Evolutionary conservation across 2,888 invertebrate species (phyloP).

Genomic region (Dynastes maya): DNA sequence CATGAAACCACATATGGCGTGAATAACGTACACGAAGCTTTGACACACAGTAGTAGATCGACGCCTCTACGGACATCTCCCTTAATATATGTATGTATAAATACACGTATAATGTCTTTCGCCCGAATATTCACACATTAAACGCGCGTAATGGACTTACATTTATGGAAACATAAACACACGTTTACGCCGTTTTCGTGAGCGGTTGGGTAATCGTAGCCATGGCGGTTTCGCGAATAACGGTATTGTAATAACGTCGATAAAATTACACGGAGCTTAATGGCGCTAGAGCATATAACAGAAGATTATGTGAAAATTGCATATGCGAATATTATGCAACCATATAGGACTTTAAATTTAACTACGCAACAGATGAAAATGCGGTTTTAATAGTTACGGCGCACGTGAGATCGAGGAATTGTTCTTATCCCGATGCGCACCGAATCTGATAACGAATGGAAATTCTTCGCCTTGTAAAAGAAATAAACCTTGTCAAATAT

Average conservation of each 20-base stretch:
- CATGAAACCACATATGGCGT: not conserved
- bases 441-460: not conserved
- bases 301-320: constrained; percentile 14
- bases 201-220: constrained; percentile 6
- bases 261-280: constrained; percentile 18
- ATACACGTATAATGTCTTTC: constrained; percentile 12
- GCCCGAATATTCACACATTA: constrained; percentile 22
- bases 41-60: not conserved
- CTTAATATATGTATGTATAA: constrained; percentile 9
- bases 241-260: constrained; percentile 24
- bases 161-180: constrained; percentile 26
- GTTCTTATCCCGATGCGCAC: not conserved
- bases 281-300: constrained; percentile 16
- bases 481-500: too few relatives aligned
- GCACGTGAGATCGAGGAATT: not conserved
- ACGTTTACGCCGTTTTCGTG: constrained; percentile 17
- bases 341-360: not conserved
- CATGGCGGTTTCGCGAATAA: constrained; percentile 24
- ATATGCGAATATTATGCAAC: not conserved
- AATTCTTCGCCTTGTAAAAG: too few relatives aligned
- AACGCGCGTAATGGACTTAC: constrained; percentile 24
- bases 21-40: not conserved
- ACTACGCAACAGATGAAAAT: not conserved
- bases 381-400: not conserved
- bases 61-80: constrained; percentile 5